Conservation (phyloP, 2,113 vertebrate species). For the Gadus macrocephalus region DNA sequence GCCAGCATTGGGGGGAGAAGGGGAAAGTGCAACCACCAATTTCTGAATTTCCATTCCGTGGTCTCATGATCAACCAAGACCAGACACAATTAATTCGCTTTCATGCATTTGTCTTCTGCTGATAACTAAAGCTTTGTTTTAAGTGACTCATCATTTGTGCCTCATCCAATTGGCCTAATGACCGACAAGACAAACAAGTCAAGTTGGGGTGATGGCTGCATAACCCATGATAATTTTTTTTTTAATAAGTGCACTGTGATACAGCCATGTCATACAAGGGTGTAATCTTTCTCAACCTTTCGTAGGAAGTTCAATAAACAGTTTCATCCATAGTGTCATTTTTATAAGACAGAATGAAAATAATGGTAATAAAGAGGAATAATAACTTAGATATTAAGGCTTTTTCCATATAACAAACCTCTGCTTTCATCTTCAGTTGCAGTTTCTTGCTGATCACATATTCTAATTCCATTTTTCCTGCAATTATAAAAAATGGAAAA, state of each 20-base stretch:
- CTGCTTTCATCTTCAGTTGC: conserved; percentile 68
- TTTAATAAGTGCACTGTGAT: too few relatives aligned
- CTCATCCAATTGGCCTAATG: background rate
- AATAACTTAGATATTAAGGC: too few relatives aligned
- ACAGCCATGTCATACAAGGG: too few relatives aligned
- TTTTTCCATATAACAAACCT: conserved; percentile 46
- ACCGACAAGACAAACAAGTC: background rate
- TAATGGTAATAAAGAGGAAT: too few relatives aligned
- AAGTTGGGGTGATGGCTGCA: background rate
- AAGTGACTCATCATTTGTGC: background rate
- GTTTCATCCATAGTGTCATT: too few relatives aligned
- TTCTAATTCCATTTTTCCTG: conserved; percentile 69
- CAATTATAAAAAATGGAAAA: conserved; percentile 33
- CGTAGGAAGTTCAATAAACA: too few relatives aligned
- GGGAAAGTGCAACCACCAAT: background rate
- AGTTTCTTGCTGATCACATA: conserved; percentile 66
- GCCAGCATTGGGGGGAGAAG: too few relatives aligned
- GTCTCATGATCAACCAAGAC: background rate
- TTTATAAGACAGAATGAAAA: too few relatives aligned
- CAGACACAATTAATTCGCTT: background rate
- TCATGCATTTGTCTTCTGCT: background rate
- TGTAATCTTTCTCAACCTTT: too few relatives aligned
- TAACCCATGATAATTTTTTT: conserved; percentile 5
- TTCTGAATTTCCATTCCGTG: background rate
- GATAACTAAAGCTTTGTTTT: background rate